A percentile compares a stretch with the other conserved stretches of the same genome.
These are phyloP conservation scores for Imbricaverruca yamaguchii DNA, from an alignment of 2,888 invertebrate genomes.

Conservation along the genomic window DNA sequence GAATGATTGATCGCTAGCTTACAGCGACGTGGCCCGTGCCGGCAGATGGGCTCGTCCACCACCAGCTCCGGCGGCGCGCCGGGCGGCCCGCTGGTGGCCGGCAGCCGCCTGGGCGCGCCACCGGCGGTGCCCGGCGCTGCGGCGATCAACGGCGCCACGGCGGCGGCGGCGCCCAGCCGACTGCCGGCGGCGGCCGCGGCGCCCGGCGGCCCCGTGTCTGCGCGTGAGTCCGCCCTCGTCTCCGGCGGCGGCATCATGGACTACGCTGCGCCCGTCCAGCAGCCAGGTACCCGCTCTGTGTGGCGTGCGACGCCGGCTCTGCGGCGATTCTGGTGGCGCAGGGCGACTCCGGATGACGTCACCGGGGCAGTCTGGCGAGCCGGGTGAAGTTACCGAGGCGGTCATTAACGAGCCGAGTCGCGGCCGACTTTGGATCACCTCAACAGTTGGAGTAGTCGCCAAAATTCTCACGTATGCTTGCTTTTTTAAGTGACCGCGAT, in stretches of 20 bases:
- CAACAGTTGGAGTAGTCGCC: no score
- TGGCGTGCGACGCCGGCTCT: no score
- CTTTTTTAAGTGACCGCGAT: no score
- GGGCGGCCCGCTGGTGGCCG: slow-evolving; percentile 16
- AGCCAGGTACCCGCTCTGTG: not conserved
- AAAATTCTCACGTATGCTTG: no score
- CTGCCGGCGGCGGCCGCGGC: slow-evolving; percentile 18
- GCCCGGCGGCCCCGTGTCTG: not conserved
- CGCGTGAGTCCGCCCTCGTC: slow-evolving; percentile 6
- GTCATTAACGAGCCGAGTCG: no score
- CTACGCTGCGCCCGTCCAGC: slow-evolving; percentile 11
- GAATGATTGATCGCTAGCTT: no score
- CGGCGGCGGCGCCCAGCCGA: not conserved
- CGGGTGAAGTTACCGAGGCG: no score
- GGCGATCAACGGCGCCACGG: not conserved
- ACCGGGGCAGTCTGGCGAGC: no score
- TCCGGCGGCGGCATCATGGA: slow-evolving; percentile 5
- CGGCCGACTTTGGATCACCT: no score
- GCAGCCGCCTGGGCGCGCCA: not conserved
- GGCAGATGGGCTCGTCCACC: slow-evolving; percentile 12
- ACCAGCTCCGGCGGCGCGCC: slow-evolving; percentile 14
- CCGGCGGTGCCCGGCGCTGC: not conserved
- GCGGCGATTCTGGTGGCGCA: no score
- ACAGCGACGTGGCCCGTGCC: no score
- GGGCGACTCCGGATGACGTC: no score